Evolutionary conservation across 2,797 vertebrate species (phyloP).

Genomic region (Acrossocheilus fasciatus): DNA sequence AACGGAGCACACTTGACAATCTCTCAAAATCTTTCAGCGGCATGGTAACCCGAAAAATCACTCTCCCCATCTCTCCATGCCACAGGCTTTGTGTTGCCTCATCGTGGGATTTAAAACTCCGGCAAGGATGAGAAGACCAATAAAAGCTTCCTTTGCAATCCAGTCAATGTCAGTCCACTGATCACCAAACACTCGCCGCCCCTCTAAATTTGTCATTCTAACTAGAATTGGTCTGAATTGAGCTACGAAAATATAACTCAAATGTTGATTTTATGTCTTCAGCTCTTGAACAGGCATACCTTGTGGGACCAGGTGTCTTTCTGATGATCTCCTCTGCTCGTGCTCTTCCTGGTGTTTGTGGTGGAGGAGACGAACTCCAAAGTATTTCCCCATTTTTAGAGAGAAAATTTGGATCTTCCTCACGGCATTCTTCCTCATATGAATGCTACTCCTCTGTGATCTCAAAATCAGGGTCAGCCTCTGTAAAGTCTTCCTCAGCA

Average conservation of each 20-base stretch:
- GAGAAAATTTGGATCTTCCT: too few species aligned
- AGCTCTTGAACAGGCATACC: not conserved
- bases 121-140: constrained; percentile 13
- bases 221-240: not conserved
- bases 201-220: too few species aligned
- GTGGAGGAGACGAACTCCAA: not conserved
- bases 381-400: not conserved
- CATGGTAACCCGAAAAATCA: not conserved
- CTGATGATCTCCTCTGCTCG: not conserved
- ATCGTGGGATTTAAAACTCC: constrained; percentile 4
- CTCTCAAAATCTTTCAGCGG: constrained; percentile 1
- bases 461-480: too few species aligned
- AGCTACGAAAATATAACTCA: not conserved
- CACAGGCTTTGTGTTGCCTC: constrained; percentile 13
- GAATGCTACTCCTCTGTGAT: too few species aligned
- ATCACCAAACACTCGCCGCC: too few species aligned
- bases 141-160: not conserved
- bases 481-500: too few species aligned
- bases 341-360: not conserved
- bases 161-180: not conserved
- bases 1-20: constrained; percentile 3
- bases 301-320: not conserved
- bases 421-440: too few species aligned
- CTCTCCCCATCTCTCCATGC: constrained; percentile 3
- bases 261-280: not conserved